Percentiles rank a stretch among this genome's conserved stretches.
Evolutionary conservation across 2,797 vertebrate genomes (phyloP).

Genomic region (Rhabdophis nuchalis): DNA sequence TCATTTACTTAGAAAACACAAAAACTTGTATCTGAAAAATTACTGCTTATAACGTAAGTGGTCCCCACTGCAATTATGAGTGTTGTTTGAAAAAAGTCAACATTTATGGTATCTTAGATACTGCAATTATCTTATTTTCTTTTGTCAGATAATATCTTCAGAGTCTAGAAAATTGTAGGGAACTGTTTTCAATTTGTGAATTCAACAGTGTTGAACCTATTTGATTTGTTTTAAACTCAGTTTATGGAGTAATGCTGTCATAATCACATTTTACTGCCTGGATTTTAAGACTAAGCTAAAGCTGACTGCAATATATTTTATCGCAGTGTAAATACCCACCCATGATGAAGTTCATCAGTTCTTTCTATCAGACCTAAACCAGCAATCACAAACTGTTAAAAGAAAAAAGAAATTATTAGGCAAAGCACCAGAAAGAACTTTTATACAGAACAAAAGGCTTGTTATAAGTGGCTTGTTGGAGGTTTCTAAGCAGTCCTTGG

Average conservation of each 20-base stretch:
- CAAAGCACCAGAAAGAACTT: neutral
- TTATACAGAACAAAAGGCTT: neutral
- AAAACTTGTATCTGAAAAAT: neutral
- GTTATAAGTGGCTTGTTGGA: neutral
- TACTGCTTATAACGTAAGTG: constrained; percentile 6
- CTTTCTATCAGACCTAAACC: neutral
- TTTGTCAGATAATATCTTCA: neutral
- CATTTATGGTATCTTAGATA: constrained; percentile 12
- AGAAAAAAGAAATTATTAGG: neutral
- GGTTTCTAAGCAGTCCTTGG: neutral
- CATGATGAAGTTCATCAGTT: neutral
- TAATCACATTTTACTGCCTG: neutral
- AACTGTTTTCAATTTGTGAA: neutral
- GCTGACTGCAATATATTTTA: neutral
- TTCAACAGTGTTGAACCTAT: neutral
- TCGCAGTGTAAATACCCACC: neutral
- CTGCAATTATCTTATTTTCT: neutral
- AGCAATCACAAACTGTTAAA: neutral
- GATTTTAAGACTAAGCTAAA: neutral
- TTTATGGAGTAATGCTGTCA: neutral
- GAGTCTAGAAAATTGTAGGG: neutral
- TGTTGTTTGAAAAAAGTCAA: constrained; percentile 13
- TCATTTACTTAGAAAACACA: neutral
- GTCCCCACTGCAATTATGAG: neutral
- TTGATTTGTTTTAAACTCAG: neutral